These are phyloP conservation scores for Maccullochella peelii DNA, from an alignment of 2,113 vertebrate species.

Conservation along the genomic window DNA sequence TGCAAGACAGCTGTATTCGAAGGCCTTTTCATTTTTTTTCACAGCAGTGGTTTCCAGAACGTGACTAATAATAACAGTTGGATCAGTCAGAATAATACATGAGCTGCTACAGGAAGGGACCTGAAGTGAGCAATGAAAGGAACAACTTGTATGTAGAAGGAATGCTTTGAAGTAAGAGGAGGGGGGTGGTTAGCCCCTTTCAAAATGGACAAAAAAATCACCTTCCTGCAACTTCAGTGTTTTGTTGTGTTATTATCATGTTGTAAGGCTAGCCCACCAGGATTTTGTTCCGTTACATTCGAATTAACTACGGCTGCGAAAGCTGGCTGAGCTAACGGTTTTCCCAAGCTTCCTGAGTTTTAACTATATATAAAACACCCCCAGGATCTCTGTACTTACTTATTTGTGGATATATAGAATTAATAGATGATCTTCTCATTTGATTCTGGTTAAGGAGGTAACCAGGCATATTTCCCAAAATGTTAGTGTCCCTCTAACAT, in stretches of 20 bases:
- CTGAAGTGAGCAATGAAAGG: conserved; percentile 33
- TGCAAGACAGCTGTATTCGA: background rate
- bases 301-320: background rate
- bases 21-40: conserved; percentile 3
- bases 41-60: conserved; percentile 30
- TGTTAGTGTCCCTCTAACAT: conserved; percentile 6
- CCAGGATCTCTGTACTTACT: background rate
- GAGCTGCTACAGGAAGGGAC: conserved; percentile 39
- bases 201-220: background rate
- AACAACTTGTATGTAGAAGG: conserved; percentile 27
- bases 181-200: background rate
- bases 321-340: background rate
- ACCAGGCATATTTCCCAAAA: background rate
- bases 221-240: conserved; percentile 1
- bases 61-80: conserved; percentile 21
- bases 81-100: conserved; percentile 61
- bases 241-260: conserved; percentile 5
- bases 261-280: background rate
- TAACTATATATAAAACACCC: background rate
- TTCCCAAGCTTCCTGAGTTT: background rate
- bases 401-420: background rate
- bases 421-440: background rate
- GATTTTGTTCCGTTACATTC: conserved; percentile 21
- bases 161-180: conserved; percentile 19
- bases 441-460: conserved; percentile 2